Evolutionary conservation across 2,888 invertebrate genomes (phyloP), one percentile per base, ranked within the genome.

Genomic region (Antitype chi): DNA sequence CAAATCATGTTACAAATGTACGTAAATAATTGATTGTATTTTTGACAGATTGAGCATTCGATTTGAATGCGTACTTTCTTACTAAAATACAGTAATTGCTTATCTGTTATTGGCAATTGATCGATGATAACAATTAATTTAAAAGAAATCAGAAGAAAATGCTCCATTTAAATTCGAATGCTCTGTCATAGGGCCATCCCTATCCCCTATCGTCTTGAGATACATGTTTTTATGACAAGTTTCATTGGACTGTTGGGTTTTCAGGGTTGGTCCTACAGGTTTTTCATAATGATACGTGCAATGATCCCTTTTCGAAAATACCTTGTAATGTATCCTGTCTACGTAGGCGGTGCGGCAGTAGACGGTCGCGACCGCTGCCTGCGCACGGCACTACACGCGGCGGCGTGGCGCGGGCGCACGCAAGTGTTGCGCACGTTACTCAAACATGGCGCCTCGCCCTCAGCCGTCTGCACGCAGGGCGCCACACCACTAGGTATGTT

Each of bases 351-450:
- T 72, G 99, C 99, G 4, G 97, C 98, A 89, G 98, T 99, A 1
- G 99, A 99, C 93, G 98, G 98, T 0, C 98, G 98, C 83, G 99
- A 99, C 95, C 97, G 98, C 83, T 99, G 99, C 94, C 97, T 98
- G 84, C 97, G 99, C 78, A 99, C 99, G 0, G 99, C 99, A 0
- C 95, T 99, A 82, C 99, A 99, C 96, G 99, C 99, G 55, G 99
- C 99, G 25, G 98, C 99, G 71, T 99, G 99, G 99, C 99, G 99
- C 92, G 99, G 99, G 0, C 98, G 99, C 90, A 97, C 98, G 59
- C 97, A 97, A 69, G 99, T 99, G 60, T 98, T 99, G 85, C 97
- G 98, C 78, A 96, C 99, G 59, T 95, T 99, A 23, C 96, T 99
- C 64, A 98, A 98, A 89, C 97, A 98, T 88, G 98, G 98, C 9